Conservation (phyloP, 2,797 vertebrate genomes). For the Catharus ustulatus region DNA sequence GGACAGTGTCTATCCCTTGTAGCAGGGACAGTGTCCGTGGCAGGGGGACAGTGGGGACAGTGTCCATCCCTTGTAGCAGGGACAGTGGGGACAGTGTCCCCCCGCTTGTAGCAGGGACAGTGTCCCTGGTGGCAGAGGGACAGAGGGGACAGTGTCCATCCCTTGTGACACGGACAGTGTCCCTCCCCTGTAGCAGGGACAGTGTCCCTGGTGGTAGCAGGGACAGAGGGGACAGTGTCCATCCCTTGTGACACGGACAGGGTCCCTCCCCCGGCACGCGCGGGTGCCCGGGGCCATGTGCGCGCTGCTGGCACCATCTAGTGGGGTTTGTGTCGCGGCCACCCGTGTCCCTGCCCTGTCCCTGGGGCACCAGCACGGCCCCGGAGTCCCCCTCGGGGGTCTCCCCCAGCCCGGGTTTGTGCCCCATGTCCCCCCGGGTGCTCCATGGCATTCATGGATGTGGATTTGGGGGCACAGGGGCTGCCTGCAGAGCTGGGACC, state of each 20-base stretch:
- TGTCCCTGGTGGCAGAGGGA: too few species aligned
- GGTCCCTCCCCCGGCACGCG: too few species aligned
- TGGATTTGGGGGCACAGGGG: not conserved
- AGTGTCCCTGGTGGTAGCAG: too few species aligned
- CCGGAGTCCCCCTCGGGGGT: accelerated
- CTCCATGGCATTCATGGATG: accelerated
- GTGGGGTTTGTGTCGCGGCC: not conserved
- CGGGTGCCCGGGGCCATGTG: not conserved
- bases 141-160: too few species aligned
- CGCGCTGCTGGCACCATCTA: conserved; percentile 46
- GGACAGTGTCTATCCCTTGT: too few species aligned
- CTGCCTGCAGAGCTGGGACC: not conserved
- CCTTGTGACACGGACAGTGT: too few species aligned
- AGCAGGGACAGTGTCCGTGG: not conserved
- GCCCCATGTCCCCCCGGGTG: not conserved
- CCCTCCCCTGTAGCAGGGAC: too few species aligned
- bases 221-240: too few species aligned
- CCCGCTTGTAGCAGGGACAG: too few species aligned
- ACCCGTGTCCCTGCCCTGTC: not conserved
- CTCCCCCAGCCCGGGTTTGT: not conserved
- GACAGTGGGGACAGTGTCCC: not conserved
- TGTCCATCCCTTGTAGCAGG: not conserved
- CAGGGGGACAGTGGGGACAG: too few species aligned
- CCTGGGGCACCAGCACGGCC: not conserved
- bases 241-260: too few species aligned